These are phyloP conservation scores for Hypsopygia costalis DNA, from an alignment of 2,888 invertebrate genomes.

Conservation along the genomic window DNA sequence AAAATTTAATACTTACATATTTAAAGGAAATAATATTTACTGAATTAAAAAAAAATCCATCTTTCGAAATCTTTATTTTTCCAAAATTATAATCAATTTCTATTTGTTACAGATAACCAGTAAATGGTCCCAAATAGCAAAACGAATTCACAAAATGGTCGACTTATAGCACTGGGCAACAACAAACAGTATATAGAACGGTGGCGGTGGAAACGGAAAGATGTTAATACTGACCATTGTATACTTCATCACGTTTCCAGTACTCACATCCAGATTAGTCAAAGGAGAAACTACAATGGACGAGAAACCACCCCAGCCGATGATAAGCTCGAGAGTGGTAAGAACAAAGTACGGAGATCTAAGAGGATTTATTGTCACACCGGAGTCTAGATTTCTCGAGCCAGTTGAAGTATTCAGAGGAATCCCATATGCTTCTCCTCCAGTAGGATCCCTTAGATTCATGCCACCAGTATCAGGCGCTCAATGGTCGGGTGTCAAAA, in stretches of 20 bases:
- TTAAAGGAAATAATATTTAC: no score
- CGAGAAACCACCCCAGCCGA: slow-evolving; percentile 61
- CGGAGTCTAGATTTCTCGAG: slow-evolving; percentile 89
- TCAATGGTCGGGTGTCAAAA: slow-evolving; percentile 94
- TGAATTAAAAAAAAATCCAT: no score
- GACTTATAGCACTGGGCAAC: slow-evolving; percentile 62
- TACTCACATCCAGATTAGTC: slow-evolving; percentile 63
- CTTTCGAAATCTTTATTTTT: no score
- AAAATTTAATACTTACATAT: no score
- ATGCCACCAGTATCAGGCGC: slow-evolving; percentile 98
- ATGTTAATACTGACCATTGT: slow-evolving; percentile 68
- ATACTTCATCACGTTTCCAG: slow-evolving; percentile 75
- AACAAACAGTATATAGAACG: slow-evolving; percentile 48
- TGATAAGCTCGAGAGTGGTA: slow-evolving; percentile 90
- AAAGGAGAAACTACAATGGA: slow-evolving; percentile 75
- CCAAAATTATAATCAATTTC: slow-evolving; percentile 10
- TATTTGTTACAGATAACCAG: slow-evolving; percentile 63
- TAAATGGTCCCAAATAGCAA: slow-evolving; percentile 49
- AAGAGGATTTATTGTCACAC: slow-evolving; percentile 90
- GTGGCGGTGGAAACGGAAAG: slow-evolving; percentile 62
- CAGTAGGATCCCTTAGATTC: slow-evolving; percentile 92
- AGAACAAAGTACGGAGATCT: slow-evolving; percentile 94
- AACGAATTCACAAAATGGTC: slow-evolving; percentile 53
- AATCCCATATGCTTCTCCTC: slow-evolving; percentile 96
- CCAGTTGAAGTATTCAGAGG: slow-evolving; percentile 96